Evolutionary conservation across 2,113 vertebrate genomes (phyloP), one percentile per base, ranked within the genome.

Genomic region (Microcebus ravelobensis): DNA sequence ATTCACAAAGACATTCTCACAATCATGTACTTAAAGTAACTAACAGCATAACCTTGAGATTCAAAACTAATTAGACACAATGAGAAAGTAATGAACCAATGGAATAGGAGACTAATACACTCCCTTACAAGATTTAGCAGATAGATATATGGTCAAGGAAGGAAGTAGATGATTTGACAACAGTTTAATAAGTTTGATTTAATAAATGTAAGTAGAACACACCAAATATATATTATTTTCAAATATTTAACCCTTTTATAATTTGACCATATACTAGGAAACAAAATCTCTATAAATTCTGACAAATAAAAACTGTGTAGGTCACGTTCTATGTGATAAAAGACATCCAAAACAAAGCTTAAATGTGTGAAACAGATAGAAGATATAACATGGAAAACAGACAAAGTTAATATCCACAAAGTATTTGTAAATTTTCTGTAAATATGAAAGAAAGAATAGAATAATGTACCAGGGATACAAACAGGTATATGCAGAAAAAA

Each of bases 271-370:
- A 42, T 42, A 84, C 55, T 57, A 77, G 29, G 55, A 91, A 93
- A 65, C 21, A 95, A 55, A 89, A 86, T 89, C 34, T 90, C 77
- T 79, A 83, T 77, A 90, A 92, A 85, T 95, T 76, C 52, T 82
- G 71, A 94, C 39, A 71, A 91, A 63, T 36, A 94, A 20, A 95
- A 87, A 82, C 39, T n/a, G 2, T 21, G 65, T 10, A 82, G 36
- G 59, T 91, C 73, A 80, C 61, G 11, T 76, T 95, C 15, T 95
- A 1, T 77, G 14, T 84, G 57, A 73, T 74, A 76, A 90, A 57
- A 92, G 12, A 50, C 77, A 5, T 15, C 27, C 84, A 65, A 55
- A 81, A 68, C 23, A 73, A 87, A 91, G 55, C 36, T 90, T 83
- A 34, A 94, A 96, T 57, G 55, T 14, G 59, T 74, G 63, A 90